Evolutionary conservation across 2,113 vertebrate genomes (phyloP).

Genomic region (Gadus macrocephalus): DNA sequence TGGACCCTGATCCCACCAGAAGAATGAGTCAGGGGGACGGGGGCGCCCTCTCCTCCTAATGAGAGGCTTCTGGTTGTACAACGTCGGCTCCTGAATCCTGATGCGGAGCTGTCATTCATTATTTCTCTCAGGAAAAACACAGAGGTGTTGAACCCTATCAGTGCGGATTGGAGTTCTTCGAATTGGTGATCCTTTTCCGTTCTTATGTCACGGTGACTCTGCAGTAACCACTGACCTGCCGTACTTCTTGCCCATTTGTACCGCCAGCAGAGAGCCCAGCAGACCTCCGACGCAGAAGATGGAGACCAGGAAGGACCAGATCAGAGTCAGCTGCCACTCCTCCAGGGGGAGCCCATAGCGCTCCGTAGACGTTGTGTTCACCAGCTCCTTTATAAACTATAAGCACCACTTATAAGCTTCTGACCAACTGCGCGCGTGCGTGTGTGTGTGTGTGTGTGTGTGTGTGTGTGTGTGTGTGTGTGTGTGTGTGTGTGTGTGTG

Average conservation of each 20-base stretch:
- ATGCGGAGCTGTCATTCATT: no score
- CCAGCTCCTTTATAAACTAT: slow-evolving; percentile 66
- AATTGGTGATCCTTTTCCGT: no score
- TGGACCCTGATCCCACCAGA: no score
- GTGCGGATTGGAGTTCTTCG: neutral
- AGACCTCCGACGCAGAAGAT: slow-evolving; percentile 68
- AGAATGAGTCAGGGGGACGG: no score
- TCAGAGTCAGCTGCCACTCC: slow-evolving; percentile 59
- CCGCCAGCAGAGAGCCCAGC: slow-evolving; percentile 39
- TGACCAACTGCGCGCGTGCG: neutral
- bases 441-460: no score
- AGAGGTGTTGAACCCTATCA: neutral
- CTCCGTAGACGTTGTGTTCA: slow-evolving; percentile 61
- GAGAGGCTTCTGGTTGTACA: no score
- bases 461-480: no score
- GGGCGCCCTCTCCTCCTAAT: no score
- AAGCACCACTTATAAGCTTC: slow-evolving; percentile 19
- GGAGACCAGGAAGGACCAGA: slow-evolving; percentile 74
- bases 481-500: no score
- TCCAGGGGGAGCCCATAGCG: slow-evolving; percentile 56
- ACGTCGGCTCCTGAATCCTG: no score
- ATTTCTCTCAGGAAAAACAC: neutral
- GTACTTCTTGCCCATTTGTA: slow-evolving; percentile 27
- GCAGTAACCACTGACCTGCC: slow-evolving; percentile 57
- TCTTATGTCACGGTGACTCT: neutral